These are phyloP conservation scores for Scortum barcoo DNA, from an alignment of 2,113 vertebrate species.

Conservation along the genomic window DNA sequence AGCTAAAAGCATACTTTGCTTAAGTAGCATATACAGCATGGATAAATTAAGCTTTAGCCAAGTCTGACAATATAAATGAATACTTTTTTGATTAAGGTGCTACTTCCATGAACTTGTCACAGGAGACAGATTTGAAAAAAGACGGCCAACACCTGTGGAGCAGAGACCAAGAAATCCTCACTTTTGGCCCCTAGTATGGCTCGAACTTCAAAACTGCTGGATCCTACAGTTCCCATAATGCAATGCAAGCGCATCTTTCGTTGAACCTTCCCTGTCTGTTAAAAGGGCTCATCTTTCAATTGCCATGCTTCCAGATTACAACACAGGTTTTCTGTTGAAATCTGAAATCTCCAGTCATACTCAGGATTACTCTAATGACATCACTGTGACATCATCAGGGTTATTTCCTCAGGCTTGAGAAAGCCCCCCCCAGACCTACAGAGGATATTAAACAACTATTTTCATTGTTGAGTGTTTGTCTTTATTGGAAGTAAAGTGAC, in stretches of 20 bases:
- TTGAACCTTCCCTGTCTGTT: neutral
- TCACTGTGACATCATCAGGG: neutral
- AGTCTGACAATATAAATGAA: neutral
- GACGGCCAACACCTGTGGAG: neutral
- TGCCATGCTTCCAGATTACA: neutral
- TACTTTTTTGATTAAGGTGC: neutral
- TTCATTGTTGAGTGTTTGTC: neutral
- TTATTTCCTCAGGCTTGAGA: neutral
- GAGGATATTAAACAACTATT: neutral
- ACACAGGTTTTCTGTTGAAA: neutral
- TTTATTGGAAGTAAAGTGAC: too few species aligned
- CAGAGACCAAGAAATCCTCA: neutral
- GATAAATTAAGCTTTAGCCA: neutral
- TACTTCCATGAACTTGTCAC: neutral
- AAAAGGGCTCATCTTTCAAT: neutral
- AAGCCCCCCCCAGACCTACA: neutral
- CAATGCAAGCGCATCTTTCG: neutral
- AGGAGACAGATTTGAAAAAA: neutral
- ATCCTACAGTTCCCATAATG: slow-evolving; percentile 11
- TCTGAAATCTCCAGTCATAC: neutral
- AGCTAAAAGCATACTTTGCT: neutral
- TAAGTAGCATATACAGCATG: neutral
- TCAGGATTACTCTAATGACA: neutral
- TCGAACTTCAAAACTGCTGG: neutral
- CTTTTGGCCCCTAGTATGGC: neutral